These are phyloP conservation scores for Arrhopalites spinosus DNA, from an alignment of 2,888 invertebrate species.

Conservation along the genomic window DNA sequence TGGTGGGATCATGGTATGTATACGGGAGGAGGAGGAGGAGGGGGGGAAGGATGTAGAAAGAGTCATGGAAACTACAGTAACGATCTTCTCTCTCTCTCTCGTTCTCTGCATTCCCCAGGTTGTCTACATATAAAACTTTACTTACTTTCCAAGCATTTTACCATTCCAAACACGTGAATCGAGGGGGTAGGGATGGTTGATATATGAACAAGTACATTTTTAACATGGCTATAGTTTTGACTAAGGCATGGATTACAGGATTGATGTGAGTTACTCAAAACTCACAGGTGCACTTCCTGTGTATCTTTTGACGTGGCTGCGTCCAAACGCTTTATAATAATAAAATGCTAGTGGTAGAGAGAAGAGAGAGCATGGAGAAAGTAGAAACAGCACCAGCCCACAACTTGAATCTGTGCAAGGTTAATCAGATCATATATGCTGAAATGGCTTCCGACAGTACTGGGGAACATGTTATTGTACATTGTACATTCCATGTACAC, in stretches of 20 bases:
- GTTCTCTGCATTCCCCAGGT: not conserved
- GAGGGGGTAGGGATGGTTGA: not conserved
- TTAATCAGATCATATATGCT: too few species aligned
- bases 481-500: too few species aligned
- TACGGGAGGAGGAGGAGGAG: too few species aligned
- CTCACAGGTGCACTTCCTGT: too few species aligned
- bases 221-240: too few species aligned
- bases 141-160: not conserved
- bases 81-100: conserved; percentile 10
- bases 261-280: too few species aligned
- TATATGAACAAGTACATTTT: too few species aligned
- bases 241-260: not conserved
- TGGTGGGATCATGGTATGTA: not conserved
- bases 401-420: too few species aligned
- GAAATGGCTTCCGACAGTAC: too few species aligned
- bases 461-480: too few species aligned
- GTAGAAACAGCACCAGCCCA: not conserved
- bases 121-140: not conserved
- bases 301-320: too few species aligned
- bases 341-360: not conserved
- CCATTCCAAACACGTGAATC: not conserved
- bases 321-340: too few species aligned
- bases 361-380: conserved; percentile 1
- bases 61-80: conserved; percentile 1
- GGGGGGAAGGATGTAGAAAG: not conserved